Evolutionary conservation across 2,113 vertebrate genomes (phyloP).

Genomic region (Plecturocebus donacophilus): DNA sequence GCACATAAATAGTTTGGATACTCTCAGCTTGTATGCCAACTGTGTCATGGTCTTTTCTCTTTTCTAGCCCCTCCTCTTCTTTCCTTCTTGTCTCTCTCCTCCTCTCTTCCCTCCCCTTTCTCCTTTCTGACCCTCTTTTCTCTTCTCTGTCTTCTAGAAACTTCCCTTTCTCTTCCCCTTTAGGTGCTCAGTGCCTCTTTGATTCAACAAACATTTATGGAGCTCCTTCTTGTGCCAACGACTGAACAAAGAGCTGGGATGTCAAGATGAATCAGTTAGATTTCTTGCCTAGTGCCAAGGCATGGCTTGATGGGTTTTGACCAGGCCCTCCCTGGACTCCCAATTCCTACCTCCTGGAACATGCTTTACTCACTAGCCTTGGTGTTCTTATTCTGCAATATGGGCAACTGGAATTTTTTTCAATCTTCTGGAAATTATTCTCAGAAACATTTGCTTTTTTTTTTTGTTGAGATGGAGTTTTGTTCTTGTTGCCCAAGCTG

Average conservation of each 20-base stretch:
- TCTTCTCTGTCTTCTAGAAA: background rate
- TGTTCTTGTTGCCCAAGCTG: no score
- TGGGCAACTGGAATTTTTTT: background rate
- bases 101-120: background rate
- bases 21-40: background rate
- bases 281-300: background rate
- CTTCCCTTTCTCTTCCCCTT: background rate
- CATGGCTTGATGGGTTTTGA: background rate
- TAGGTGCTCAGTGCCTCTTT: background rate
- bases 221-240: background rate
- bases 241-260: background rate
- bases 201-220: background rate
- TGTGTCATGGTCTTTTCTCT: background rate
- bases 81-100: background rate
- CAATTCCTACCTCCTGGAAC: background rate
- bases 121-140: background rate
- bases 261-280: background rate
- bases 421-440: background rate
- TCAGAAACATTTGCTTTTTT: background rate
- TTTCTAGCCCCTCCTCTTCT: background rate
- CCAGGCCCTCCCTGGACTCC: background rate
- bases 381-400: background rate
- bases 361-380: fast-evolving
- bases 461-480: background rate
- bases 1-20: background rate